Conservation (phyloP, 2,888 invertebrate species). For the Pediacus dermestoides region DNA sequence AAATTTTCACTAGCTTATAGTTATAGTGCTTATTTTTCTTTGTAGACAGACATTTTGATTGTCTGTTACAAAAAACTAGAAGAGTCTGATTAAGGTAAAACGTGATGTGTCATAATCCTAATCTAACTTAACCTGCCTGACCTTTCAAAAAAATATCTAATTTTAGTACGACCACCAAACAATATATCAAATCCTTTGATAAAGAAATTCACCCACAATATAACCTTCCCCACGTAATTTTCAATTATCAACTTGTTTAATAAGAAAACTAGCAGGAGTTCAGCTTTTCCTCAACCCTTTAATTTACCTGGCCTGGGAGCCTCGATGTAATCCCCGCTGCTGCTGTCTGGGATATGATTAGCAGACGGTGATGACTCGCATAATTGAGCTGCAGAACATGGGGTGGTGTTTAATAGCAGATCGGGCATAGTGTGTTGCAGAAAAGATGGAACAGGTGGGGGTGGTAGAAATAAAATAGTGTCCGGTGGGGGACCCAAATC, state of each 20-base stretch:
- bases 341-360: conserved; percentile 35
- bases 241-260: background rate
- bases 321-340: conserved; percentile 66
- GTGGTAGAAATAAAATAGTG: conserved; percentile 77
- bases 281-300: conserved; percentile 6
- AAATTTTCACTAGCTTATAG: no score
- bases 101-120: no score
- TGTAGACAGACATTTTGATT: no score
- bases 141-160: no score
- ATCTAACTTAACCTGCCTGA: no score
- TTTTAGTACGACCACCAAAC: no score
- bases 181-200: no score
- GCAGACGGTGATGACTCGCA: conserved; percentile 55
- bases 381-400: conserved; percentile 61
- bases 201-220: no score
- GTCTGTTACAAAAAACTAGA: no score
- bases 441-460: conserved; percentile 79
- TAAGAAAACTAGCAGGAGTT: background rate
- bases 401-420: conserved; percentile 54
- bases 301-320: conserved; percentile 69
- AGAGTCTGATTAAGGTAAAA: no score
- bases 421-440: conserved; percentile 54
- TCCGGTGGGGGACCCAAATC: conserved; percentile 76
- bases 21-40: no score
- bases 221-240: background rate